Evolutionary conservation across 1,140 invertebrate species (phyloP).

Genomic region (Samia ricini): DNA sequence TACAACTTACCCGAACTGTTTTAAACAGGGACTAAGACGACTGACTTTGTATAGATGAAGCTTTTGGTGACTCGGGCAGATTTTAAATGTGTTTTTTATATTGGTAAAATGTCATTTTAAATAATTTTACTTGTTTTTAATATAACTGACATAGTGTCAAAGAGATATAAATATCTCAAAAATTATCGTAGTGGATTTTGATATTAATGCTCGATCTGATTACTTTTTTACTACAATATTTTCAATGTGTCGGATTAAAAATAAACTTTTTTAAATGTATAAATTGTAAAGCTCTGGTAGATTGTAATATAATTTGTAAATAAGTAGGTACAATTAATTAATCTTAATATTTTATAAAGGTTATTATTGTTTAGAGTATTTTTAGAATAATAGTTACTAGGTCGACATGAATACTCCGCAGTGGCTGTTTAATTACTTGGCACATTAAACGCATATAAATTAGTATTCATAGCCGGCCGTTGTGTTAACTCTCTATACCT

Average conservation of each 20-base stretch:
- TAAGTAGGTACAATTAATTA: not conserved
- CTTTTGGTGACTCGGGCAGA: not conserved
- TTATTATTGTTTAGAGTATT: not conserved
- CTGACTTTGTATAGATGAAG: conserved; percentile 7
- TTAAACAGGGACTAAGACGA: conserved; percentile 39
- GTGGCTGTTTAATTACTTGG: conserved; percentile 59
- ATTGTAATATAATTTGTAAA: not conserved
- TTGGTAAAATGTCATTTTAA: too few species aligned
- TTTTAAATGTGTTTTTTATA: too few species aligned
- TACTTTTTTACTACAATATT: too few species aligned
- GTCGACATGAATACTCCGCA: not conserved
- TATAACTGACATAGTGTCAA: too few species aligned
- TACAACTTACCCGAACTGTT: conserved; percentile 22
- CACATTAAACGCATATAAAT: conserved; percentile 72
- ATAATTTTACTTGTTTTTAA: too few species aligned
- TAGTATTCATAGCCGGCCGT: conserved; percentile 56
- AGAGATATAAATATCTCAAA: too few species aligned
- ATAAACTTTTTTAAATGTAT: too few species aligned
- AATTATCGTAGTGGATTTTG: too few species aligned
- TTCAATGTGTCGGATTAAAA: too few species aligned
- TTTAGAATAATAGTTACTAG: not conserved
- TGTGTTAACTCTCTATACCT: not conserved
- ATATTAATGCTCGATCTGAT: too few species aligned
- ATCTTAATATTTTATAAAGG: not conserved
- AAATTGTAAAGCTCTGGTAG: not conserved